Base-by-base conservation (phyloP, 1,140 invertebrate genomes). In the Zelostemma sp. region DNA sequence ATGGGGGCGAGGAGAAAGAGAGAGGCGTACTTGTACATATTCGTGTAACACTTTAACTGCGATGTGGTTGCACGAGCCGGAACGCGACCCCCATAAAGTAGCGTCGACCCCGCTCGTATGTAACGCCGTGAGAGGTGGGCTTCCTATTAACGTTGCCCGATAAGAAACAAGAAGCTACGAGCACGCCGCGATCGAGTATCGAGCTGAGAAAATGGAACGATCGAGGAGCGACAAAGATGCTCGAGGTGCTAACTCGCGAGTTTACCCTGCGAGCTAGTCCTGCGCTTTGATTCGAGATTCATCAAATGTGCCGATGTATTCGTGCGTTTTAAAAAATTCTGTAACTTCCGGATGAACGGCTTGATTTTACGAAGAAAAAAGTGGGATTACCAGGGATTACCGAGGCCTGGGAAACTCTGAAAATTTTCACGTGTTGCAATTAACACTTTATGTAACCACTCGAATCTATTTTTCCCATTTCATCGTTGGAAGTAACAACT, bases 21-120 rank as follows among this genome's bases (percentile, higher is more conserved):
- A 57, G 46, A 48, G 47, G 61, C 31, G 58, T 33, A 45, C 43
- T 58, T 69, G 59, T 63, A 59, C 53, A 66, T 47, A 63, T 64
- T 57, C 69, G 69, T 72, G 65, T 72, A 72, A 72, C 65, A 65
- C 65, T 72, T 72, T 64, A n/a, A 59, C 54, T 50, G 49, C 43
- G 62, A 72, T 68, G 56, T 54, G 51, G 60, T 74, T 74, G 62
- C 54, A 69, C 50, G 69, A 74, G 66, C 66, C 57, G 62, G 61
- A 70, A 74, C 62, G 66, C 72, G 68, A 74, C 73, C 66, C 73
- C 66, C 69, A 72, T 74, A 74, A 74, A 74, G 51, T 59, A 74
- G 50, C 47, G 58, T 63, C 66, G 73, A 72, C 73, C 70, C 68
- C 69, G 50, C 59, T 69, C 60, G 56, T 63, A 62, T 31, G 47